phyloP scores from a whole-genome alignment of 2,888 invertebrate genomes.

The Pyrrhosoma nymphula region DNA sequence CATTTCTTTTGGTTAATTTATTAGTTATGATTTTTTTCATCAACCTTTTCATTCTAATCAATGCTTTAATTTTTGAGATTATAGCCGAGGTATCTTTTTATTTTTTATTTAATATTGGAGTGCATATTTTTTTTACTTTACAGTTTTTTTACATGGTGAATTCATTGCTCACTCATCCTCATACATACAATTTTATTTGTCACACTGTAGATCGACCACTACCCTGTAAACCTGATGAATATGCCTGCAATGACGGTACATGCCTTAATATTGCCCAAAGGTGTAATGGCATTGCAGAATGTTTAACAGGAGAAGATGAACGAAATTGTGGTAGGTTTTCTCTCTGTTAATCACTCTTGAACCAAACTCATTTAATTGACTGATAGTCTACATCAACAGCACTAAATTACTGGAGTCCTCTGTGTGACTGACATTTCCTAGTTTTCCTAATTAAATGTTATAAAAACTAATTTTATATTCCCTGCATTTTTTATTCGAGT shows the following conservation, averaged over 20 bases:
- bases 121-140: not conserved
- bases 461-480: too few species aligned
- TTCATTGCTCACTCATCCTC: not conserved
- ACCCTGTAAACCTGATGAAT: conserved; percentile 79
- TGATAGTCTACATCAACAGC: not conserved
- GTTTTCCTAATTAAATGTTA: not conserved
- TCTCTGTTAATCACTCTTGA: not conserved
- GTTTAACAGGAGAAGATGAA: conserved; percentile 82
- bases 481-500: too few species aligned
- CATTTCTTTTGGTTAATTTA: not conserved
- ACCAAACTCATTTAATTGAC: not conserved
- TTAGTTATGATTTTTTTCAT: not conserved
- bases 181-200: conserved; percentile 36
- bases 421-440: not conserved
- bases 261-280: conserved; percentile 79
- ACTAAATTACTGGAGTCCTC: not conserved
- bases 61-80: not conserved
- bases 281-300: conserved; percentile 80
- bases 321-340: conserved; percentile 78
- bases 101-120: not conserved
- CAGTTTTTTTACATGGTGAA: not conserved
- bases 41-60: not conserved
- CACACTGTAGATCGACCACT: conserved; percentile 39
- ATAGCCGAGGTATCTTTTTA: not conserved
- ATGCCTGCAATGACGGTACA: conserved; percentile 81